Evolutionary conservation across 2,113 vertebrate species (phyloP).

Genomic region (Oryzias celebensis): DNA sequence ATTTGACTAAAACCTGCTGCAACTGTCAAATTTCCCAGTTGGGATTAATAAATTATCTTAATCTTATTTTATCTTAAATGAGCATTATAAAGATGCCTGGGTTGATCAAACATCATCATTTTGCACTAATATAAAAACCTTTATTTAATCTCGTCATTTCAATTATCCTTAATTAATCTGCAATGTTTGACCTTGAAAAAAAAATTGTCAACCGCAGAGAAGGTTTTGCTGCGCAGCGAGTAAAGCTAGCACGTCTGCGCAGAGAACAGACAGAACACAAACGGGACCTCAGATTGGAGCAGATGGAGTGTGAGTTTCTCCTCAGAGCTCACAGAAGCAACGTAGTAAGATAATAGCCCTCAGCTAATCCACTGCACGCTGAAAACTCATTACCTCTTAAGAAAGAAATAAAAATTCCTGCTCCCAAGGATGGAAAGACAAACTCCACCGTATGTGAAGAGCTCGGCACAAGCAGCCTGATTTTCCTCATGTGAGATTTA

Average conservation of each 20-base stretch:
- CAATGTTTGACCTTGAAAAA: no score
- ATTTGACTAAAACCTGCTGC: no score
- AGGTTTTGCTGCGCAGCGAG: background rate
- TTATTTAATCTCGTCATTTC: no score
- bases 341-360: conserved; percentile 58
- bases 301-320: conserved; percentile 61
- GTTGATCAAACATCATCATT: no score
- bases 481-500: conserved; percentile 59
- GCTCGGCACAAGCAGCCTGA: conserved; percentile 26
- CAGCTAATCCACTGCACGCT: conserved; percentile 63
- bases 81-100: no score
- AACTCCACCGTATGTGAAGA: conserved; percentile 41
- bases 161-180: no score
- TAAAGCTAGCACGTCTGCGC: conserved; percentile 26
- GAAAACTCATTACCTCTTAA: conserved; percentile 60
- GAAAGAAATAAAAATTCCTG: conserved; percentile 26
- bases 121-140: no score
- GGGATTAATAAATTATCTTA: no score
- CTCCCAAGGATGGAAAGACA: conserved; percentile 43
- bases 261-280: conserved; percentile 28
- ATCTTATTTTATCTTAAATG: no score
- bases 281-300: conserved; percentile 36
- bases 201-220: no score
- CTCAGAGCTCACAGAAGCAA: conserved; percentile 32
- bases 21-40: no score